Base-by-base conservation (phyloP, 2,113 vertebrate species). In the Pavo muticus region DNA sequence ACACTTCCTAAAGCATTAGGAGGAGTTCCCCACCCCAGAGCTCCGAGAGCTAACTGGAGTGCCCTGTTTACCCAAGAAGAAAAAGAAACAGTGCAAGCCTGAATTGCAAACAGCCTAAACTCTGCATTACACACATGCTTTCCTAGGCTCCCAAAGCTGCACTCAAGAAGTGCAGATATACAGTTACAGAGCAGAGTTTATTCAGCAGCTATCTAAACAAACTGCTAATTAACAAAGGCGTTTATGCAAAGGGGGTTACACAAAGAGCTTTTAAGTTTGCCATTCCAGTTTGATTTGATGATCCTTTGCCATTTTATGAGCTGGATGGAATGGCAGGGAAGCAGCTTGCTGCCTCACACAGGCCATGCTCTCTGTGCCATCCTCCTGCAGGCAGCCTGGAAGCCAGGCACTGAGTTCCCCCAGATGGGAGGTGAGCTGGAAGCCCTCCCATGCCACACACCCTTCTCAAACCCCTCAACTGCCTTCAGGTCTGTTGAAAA, bases 1-100 rank as follows among this genome's bases (percentile, higher is more conserved):
- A 9, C 21, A 2, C 65, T 37, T 32, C 2, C 10, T 9, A 2
- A 2, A 35, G 47, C 64, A 13, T 6, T 5, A 20, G 0, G 1
- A 59, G 30, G 59, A 78, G 67, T 3, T 14, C 67, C 73, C 78
- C 30, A 21, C 15, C 67, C 39, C 52, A 23, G 10, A 35, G 56
- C 39, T 56, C 70, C 27, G 39, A 19, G 64, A 14, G 13, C 18
- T 59, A 56, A 47, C 1, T 68, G 50, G n/a, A 63, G 61, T 2
- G 1, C 42, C n/a, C 70, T 30, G 7, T 54, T 54, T 9, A 63
- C 7, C n/a, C 16, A 13, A 24, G 25, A n/a, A 47, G 19, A 29
- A 24, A 39, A 32, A 8, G 40, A 54, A 79, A 35, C 54, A 30
- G 6, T 1, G 9, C 57, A 35, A 59, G 30, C 24, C 37, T 47